Conservation (phyloP, 2,888 invertebrate species). For the Drosophila lacicola region DNA sequence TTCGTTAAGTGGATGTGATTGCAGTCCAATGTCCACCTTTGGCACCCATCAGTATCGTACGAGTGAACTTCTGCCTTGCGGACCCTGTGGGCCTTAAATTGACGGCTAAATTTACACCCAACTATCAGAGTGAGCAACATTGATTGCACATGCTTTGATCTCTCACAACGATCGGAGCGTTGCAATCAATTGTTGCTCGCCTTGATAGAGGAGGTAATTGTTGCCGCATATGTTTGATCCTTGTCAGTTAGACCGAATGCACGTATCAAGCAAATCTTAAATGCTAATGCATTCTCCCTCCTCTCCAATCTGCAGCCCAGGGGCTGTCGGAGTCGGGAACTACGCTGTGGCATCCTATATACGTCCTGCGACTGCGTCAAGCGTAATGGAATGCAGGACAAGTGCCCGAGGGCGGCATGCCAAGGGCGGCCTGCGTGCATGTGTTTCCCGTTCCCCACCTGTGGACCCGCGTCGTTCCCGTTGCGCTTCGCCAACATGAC, state of each 20-base stretch:
- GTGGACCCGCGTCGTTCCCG: constrained; percentile 85
- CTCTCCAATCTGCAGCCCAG: constrained; percentile 62
- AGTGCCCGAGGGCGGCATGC: constrained; percentile 87
- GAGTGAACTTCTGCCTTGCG: constrained; percentile 42
- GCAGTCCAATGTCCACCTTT: constrained; percentile 76
- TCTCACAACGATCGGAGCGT: constrained; percentile 63
- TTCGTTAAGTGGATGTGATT: constrained; percentile 66
- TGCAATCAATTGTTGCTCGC: constrained; percentile 66
- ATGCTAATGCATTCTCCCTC: not conserved
- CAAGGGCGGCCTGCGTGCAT: constrained; percentile 86
- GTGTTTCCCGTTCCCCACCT: constrained; percentile 85
- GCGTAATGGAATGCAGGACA: constrained; percentile 87
- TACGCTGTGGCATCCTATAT: constrained; percentile 86
- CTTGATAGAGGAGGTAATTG: constrained; percentile 51
- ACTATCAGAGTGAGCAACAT: constrained; percentile 75
- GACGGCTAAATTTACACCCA: not conserved
- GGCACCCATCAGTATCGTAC: constrained; percentile 76
- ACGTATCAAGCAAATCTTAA: constrained; percentile 27
- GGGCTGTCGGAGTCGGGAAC: constrained; percentile 86
- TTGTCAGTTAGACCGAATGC: constrained; percentile 18
- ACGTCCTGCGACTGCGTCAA: constrained; percentile 87
- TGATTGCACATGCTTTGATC: constrained; percentile 71
- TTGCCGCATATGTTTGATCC: constrained; percentile 4
- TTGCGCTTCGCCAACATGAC: constrained; percentile 80
- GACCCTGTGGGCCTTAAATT: no score